Evolutionary conservation across 2,113 vertebrate genomes (phyloP), one percentile per base, ranked within the genome.

Genomic region (Carassius carassius): DNA sequence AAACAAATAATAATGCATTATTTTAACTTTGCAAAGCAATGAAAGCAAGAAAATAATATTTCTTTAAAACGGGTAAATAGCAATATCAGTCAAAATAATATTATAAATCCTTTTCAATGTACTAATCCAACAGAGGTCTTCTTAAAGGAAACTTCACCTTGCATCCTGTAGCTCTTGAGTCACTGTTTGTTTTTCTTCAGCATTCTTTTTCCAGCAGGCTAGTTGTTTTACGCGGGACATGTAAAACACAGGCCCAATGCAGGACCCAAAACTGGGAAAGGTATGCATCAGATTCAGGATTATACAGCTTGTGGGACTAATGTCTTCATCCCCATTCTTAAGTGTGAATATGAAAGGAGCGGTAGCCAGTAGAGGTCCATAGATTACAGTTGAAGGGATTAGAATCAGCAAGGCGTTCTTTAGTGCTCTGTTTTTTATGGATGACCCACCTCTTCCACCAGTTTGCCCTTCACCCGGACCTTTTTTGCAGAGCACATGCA

Each of bases 231-330:
- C 75, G 67, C 87, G 92, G 10, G 90, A 86, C 10, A 92, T 75
- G 82, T 91, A 94, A 81, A 94, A 93, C 19, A 91, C 29, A 1
- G 92, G 92, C 1, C 90, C 92, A 1, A 93, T 91, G 69, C 91
- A 85, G 1, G 91, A 62, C 3, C 92, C 92, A 1, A 91, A 74
- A n/a, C 25, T 81, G 0, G 91, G 92, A 44, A 91, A 86, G 0
- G 74, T 10, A 17, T 41, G 3, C 5, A 90, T 35, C 32, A 82
- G 1, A 29, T 49, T 0, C 82, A 74, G 2, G 85, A 1, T 0
- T 21, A 25, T 4, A 51, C 87, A 88, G 0, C 69, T 0, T 0
- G 0, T 0, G 0, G 0, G 0, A 21, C 0, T 19, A 0, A 0
- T 1, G 6, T 19, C 2, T 5, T 41, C 0, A 72, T 2, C 8